Evolutionary conservation across 2,888 invertebrate genomes (phyloP), one percentile per base, ranked within the genome.

Genomic region (Maniola hyperantus): DNA sequence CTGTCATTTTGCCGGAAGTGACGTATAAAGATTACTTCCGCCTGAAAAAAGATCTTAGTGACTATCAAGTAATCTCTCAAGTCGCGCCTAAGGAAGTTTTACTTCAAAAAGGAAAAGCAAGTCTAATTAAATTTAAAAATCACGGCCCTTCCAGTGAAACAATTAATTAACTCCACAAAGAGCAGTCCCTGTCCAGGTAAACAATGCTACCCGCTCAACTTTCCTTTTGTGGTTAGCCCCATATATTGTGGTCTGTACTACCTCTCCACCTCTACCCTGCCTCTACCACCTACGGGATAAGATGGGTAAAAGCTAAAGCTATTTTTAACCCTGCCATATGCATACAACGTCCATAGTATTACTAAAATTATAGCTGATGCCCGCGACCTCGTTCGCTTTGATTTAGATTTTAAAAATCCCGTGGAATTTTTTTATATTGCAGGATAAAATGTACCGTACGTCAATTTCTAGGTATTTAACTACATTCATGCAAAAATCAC

Each of bases 171-270:
- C 51, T 68, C 50, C 26, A 63, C 66, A 67, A 53, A 57, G 71
- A 58, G 63, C 39, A 66, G 34, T 57, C 53, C 53, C 73, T 74
- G 83, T 82, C 82, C 83, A 81, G 78, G 79, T 82, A 87, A 88
- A 88, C 87, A 88, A 87, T 83, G 81, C 81, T 75, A 77, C 74
- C 73, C 72, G 70, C 73, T 71, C 73, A 79, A 81, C 79, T 81
- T 77, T 77, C 81, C 79, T 87, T 87, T 84, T 85, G 86, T 83
- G 82, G 72, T 64, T 54, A 54, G 61, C 58, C 64, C 67, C 70
- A 68, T 72, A 69, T 67, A 71, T 70, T 64, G 68, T 63, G 65
- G 69, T 58, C 48, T 57, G 63, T 58, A 57, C 57, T 42, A 42
- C 57, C 57, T 18, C 42, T 39, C 57, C 20, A 13, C 18, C 57